Percentiles rank a stretch among this genome's conserved stretches.
These are phyloP conservation scores for Pionites leucogaster DNA, from an alignment of 2,113 vertebrate species.

Conservation along the genomic window DNA sequence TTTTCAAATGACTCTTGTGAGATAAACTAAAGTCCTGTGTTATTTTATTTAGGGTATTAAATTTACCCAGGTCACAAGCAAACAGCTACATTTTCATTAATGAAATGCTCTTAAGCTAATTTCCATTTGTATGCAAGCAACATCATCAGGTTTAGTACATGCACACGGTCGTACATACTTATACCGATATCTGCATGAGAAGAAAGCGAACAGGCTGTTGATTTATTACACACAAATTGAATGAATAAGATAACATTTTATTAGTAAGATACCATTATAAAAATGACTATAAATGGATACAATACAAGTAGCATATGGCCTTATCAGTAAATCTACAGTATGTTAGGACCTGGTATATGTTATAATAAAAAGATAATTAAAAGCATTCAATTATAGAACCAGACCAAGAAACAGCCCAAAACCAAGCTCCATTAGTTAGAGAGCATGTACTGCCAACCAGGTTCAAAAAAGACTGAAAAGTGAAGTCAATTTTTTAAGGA, in stretches of 20 bases:
- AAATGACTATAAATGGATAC: conserved; percentile 74
- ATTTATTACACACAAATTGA: conserved; percentile 80
- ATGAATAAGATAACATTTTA: conserved; percentile 82
- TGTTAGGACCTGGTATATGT: conserved; percentile 60
- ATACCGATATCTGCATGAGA: conserved; percentile 55
- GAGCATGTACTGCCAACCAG: neutral
- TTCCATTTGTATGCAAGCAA: conserved; percentile 80
- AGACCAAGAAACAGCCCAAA: conserved; percentile 53
- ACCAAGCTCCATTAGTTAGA: conserved; percentile 37
- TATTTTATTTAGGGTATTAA: conserved; percentile 69
- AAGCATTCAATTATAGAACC: conserved; percentile 66
- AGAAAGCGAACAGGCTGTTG: conserved; percentile 68
- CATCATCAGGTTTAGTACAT: conserved; percentile 61
- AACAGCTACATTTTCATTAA: conserved; percentile 70
- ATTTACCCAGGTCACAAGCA: conserved; percentile 64
- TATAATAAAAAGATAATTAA: conserved; percentile 80
- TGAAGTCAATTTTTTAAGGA: neutral
- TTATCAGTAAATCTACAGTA: conserved; percentile 76
- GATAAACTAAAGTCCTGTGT: conserved; percentile 28
- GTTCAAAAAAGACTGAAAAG: conserved; percentile 1
- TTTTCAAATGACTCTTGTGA: neutral
- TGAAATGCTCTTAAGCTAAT: conserved; percentile 75
- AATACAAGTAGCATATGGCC: conserved; percentile 65
- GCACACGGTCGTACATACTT: conserved; percentile 50
- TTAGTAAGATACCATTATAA: conserved; percentile 78